A percentile compares a stretch with the other conserved stretches of the same genome.
phyloP scores from a whole-genome alignment of 2,888 invertebrate genomes.

The Heliconius aoede region DNA sequence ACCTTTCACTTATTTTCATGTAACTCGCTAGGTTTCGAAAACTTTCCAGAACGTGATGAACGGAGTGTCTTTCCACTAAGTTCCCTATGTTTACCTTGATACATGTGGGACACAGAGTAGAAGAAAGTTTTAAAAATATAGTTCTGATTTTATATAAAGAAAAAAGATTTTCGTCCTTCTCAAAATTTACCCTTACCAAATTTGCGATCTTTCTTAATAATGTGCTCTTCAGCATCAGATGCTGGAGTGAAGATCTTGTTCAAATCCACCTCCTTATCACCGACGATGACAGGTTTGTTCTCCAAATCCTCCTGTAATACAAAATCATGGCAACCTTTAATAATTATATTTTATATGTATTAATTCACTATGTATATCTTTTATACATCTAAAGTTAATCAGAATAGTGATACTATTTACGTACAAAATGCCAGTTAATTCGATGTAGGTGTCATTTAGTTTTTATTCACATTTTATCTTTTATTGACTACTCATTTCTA shows the following conservation, averaged over 20 bases:
- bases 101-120: too few species aligned
- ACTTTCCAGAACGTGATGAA: too few species aligned
- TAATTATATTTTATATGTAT: not conserved
- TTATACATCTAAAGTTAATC: not conserved
- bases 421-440: not conserved
- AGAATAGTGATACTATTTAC: not conserved
- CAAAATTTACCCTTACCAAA: slow-evolving; percentile 65
- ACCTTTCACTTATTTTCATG: too few species aligned
- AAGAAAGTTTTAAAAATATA: too few species aligned
- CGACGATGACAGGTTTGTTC: slow-evolving; percentile 82
- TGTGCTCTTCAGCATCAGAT: slow-evolving; percentile 90
- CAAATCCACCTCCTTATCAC: slow-evolving; percentile 88
- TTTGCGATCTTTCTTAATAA: slow-evolving; percentile 89
- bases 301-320: slow-evolving; percentile 84
- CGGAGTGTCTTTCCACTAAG: too few species aligned
- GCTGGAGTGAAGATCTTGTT: slow-evolving; percentile 95
- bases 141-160: too few species aligned
- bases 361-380: not conserved
- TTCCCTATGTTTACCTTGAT: too few species aligned
- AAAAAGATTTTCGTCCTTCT: not conserved
- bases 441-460: not conserved
- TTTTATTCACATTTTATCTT: not conserved
- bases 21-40: too few species aligned
- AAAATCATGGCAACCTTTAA: not conserved
- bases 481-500: not conserved